Percentiles rank a stretch among this genome's conserved stretches.
Evolutionary conservation across 1,140 invertebrate genomes (phyloP).

Genomic region (Acromyrmex heyeri): DNA sequence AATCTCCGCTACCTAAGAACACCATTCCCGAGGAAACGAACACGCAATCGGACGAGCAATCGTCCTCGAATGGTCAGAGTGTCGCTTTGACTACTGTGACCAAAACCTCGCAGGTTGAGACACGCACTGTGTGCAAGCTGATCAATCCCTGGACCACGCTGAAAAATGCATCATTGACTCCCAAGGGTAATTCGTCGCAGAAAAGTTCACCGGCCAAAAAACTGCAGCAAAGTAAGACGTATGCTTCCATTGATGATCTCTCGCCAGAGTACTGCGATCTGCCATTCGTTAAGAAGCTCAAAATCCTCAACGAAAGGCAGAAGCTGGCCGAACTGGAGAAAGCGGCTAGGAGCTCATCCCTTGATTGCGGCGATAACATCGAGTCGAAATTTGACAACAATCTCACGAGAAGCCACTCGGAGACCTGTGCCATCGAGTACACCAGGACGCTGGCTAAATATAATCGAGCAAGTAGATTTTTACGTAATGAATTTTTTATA

Average conservation of each 20-base stretch:
- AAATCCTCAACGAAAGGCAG: conserved; percentile 95
- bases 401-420: conserved; percentile 89
- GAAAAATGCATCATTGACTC: conserved; percentile 82
- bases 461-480: conserved; percentile 77
- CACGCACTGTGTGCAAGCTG: conserved; percentile 55
- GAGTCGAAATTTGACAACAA: conserved; percentile 87
- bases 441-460: conserved; percentile 82
- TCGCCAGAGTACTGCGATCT: conserved; percentile 95
- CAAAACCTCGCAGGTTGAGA: conserved; percentile 46
- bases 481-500: background rate
- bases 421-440: conserved; percentile 87
- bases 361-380: conserved; percentile 91
- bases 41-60: conserved; percentile 60
- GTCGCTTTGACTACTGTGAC: conserved; percentile 8
- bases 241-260: conserved; percentile 93
- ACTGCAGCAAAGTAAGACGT: conserved; percentile 89
- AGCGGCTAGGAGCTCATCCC: conserved; percentile 92
- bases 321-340: conserved; percentile 93
- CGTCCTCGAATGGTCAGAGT: background rate
- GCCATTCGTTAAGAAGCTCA: conserved; percentile 95
- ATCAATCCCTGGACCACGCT: conserved; percentile 82
- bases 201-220: conserved; percentile 75
- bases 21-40: conserved; percentile 66
- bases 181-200: conserved; percentile 73
- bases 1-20: conserved; percentile 78